These are phyloP conservation scores for Gnatocerus cornutus DNA, from an alignment of 2,888 invertebrate genomes.

Conservation along the genomic window DNA sequence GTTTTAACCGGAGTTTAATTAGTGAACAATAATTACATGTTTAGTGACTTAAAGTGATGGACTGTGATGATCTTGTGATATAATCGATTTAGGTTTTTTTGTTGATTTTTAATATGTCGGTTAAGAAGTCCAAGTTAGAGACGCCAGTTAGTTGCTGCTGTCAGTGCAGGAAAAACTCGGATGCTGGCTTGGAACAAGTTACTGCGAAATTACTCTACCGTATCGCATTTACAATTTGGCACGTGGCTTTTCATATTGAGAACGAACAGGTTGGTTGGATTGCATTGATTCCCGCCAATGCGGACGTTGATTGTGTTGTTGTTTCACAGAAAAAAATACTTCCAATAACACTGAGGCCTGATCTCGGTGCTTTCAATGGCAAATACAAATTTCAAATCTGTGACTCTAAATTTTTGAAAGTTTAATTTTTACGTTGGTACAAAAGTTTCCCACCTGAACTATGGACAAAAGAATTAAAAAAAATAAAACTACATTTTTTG, in stretches of 20 bases:
- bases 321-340: background rate
- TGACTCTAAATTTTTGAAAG: too few relatives aligned
- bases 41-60: conserved; percentile 33
- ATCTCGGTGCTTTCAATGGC: too few relatives aligned
- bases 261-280: conserved; percentile 68
- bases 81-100: background rate
- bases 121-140: conserved; percentile 57
- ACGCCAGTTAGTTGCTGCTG: conserved; percentile 59
- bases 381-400: too few relatives aligned
- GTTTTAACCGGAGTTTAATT: conserved; percentile 39
- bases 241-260: conserved; percentile 82
- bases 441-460: too few relatives aligned
- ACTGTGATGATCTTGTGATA: conserved; percentile 49
- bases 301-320: background rate
- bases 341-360: too few relatives aligned
- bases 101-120: conserved; percentile 51
- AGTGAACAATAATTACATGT: conserved; percentile 45
- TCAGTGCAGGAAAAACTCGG: conserved; percentile 64
- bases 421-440: too few relatives aligned
- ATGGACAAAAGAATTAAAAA: too few relatives aligned
- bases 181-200: conserved; percentile 68
- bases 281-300: conserved; percentile 21
- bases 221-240: conserved; percentile 84
- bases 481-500: too few relatives aligned
- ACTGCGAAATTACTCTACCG: conserved; percentile 79